These are phyloP conservation scores for Orientallactaga bullata DNA, from an alignment of 2,113 vertebrate genomes.

Conservation along the genomic window DNA sequence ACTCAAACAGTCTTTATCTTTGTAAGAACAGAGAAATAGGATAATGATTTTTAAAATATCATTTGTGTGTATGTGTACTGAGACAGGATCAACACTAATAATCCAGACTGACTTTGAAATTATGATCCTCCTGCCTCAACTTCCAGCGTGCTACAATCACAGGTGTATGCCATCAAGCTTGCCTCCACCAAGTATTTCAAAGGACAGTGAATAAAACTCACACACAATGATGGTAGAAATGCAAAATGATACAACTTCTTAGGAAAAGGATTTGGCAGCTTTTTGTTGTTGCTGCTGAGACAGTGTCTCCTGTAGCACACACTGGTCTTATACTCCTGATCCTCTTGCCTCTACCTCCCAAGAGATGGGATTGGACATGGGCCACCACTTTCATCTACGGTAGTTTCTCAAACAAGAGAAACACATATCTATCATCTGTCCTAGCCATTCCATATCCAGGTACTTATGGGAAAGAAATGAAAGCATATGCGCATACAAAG, in stretches of 20 bases:
- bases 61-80: neutral
- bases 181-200: neutral
- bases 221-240: neutral
- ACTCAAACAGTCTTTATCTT: constrained; percentile 26
- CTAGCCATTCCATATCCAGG: constrained; percentile 13
- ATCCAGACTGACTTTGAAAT: neutral
- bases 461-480: constrained; percentile 29
- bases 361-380: too few relatives aligned
- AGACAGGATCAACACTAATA: too few relatives aligned
- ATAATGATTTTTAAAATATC: neutral
- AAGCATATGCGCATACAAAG: neutral
- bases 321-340: too few relatives aligned
- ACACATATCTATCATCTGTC: neutral
- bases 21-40: constrained; percentile 17
- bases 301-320: too few relatives aligned
- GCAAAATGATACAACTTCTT: neutral
- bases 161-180: neutral
- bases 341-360: too few relatives aligned
- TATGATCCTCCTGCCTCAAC: too few relatives aligned
- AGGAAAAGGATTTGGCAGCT: neutral
- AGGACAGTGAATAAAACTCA: neutral
- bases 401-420: constrained; percentile 4
- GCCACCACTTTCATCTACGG: too few relatives aligned
- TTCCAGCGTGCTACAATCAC: neutral
- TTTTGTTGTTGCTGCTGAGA: too few relatives aligned